Conservation (phyloP, 2,113 vertebrate species). For the Glaucomys volans region DNA sequence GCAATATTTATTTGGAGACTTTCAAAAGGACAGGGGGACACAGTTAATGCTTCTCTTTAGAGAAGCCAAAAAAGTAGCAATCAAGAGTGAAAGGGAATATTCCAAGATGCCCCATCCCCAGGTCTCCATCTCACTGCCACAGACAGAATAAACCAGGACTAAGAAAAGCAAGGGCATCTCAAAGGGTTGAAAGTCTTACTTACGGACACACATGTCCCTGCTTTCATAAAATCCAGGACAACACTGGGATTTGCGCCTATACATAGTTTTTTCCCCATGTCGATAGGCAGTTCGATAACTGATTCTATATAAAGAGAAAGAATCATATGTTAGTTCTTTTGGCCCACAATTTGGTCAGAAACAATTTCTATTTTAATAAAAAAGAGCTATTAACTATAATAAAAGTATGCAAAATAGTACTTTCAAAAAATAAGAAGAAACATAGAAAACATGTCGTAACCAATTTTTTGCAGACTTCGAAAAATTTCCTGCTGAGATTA, state of each 20-base stretch:
- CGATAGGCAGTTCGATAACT: constrained; percentile 97
- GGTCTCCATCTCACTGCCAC: neutral
- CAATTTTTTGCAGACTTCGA: neutral
- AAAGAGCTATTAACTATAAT: neutral
- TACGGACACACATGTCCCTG: constrained; percentile 95
- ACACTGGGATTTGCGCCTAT: constrained; percentile 97
- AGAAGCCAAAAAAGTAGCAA: neutral
- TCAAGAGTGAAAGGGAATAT: neutral
- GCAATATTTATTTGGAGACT: neutral
- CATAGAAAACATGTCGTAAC: neutral
- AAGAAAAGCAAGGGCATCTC: neutral
- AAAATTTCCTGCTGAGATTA: neutral
- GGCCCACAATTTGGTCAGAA: neutral
- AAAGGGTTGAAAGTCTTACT: constrained; percentile 83
- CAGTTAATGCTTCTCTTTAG: neutral
- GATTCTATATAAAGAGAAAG: constrained; percentile 87
- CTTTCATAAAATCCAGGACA: constrained; percentile 97
- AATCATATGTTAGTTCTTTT: constrained; percentile 58
- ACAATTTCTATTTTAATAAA: constrained; percentile 15
- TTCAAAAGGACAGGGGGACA: neutral
- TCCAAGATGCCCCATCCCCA: accelerated
- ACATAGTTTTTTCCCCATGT: constrained; percentile 97
- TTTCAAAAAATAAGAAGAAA: constrained; percentile 48
- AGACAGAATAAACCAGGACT: neutral
- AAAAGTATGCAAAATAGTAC: constrained; percentile 13